phyloP scores from a whole-genome alignment of 2,113 vertebrate species.

The Pontoporia blainvillei region DNA sequence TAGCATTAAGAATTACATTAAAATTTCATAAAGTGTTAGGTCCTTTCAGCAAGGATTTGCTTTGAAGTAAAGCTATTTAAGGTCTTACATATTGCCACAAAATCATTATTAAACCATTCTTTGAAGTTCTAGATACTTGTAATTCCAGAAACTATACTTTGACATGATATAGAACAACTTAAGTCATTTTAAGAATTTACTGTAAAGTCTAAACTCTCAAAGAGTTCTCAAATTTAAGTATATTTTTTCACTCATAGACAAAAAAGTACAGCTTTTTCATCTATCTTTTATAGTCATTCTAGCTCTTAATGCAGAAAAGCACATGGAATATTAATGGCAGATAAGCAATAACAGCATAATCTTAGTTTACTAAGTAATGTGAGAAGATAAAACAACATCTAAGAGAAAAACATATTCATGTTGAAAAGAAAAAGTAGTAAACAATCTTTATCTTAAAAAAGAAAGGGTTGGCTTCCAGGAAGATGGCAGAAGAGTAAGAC shows the following conservation, averaged over 20 bases:
- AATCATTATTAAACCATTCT: background rate
- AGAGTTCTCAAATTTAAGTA: background rate
- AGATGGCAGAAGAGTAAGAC: no score
- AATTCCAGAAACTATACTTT: background rate
- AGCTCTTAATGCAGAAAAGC: background rate
- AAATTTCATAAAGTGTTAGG: background rate
- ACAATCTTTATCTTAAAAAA: background rate
- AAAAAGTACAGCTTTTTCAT: background rate
- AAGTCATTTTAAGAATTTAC: background rate
- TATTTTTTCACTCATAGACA: background rate
- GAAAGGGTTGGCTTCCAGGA: background rate
- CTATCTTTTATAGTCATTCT: background rate
- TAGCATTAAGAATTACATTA: background rate
- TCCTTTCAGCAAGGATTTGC: background rate
- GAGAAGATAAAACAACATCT: background rate
- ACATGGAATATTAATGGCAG: background rate
- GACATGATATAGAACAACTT: background rate
- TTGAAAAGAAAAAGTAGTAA: background rate
- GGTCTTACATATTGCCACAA: background rate
- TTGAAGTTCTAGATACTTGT: background rate
- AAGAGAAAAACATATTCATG: background rate
- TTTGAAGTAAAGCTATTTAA: background rate
- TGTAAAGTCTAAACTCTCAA: background rate
- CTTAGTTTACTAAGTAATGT: background rate
- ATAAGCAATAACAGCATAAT: background rate